Evolutionary conservation across 2,113 vertebrate species (phyloP).

Genomic region (Lycaon pictus): DNA sequence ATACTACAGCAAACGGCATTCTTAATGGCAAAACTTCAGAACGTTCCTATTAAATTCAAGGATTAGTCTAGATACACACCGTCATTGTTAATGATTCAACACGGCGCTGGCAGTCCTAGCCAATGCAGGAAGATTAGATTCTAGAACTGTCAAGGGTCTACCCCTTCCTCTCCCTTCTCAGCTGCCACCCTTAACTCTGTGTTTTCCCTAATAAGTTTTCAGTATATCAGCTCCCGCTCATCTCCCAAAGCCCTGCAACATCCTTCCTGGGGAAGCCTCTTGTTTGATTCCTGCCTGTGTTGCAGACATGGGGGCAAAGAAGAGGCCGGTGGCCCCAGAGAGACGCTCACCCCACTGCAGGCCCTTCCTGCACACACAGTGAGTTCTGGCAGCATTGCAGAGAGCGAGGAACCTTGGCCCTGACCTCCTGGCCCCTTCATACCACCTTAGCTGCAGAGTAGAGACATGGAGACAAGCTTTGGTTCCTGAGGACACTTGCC

Average conservation of each 20-base stretch:
- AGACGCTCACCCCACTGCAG: not conserved
- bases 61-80: not conserved
- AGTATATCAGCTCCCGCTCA: not conserved
- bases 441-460: not conserved
- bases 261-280: not conserved
- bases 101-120: not conserved
- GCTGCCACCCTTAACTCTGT: constrained; percentile 10
- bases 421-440: not conserved
- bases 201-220: constrained; percentile 13
- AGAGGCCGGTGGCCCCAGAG: not conserved
- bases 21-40: not conserved
- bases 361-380: not conserved
- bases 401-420: not conserved
- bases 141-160: not conserved
- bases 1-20: not conserved
- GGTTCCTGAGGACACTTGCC: not conserved
- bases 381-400: not conserved
- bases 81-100: not conserved
- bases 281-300: not conserved
- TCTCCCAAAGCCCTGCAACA: not conserved
- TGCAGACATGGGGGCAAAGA: not conserved
- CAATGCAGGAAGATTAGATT: not conserved
- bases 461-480: not conserved
- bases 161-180: not conserved
- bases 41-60: constrained; percentile 2